phyloP scores from a whole-genome alignment of 1,140 invertebrate species.

The Hyles euphorbiae region DNA sequence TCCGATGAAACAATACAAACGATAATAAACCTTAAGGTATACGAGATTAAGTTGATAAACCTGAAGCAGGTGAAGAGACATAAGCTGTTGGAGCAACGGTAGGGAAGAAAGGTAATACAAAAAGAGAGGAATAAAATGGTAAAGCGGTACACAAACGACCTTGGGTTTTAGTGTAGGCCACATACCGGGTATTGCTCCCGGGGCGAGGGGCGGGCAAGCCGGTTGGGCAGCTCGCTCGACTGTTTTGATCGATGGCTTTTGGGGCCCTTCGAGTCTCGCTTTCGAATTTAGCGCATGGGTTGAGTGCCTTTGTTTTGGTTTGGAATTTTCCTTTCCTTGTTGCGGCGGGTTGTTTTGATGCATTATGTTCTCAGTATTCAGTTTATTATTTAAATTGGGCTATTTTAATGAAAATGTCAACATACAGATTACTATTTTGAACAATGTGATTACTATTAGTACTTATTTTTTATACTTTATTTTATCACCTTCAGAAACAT shows the following conservation, averaged over 20 bases:
- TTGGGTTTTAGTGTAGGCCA: slow-evolving; percentile 68
- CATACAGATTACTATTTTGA: too few species aligned
- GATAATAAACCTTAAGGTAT: slow-evolving; percentile 15
- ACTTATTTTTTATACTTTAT: too few species aligned
- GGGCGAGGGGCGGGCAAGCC: slow-evolving; percentile 30
- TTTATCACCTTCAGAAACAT: too few species aligned
- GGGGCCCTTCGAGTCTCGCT: slow-evolving; percentile 13
- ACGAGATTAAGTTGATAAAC: slow-evolving; percentile 20
- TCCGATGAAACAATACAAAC: slow-evolving; percentile 4
- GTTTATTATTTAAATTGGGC: too few species aligned
- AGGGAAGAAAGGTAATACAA: slow-evolving; percentile 58
- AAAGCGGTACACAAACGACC: slow-evolving; percentile 63
- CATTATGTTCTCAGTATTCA: background rate
- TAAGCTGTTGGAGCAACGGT: slow-evolving; percentile 30
- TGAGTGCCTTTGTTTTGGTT: slow-evolving; percentile 1
- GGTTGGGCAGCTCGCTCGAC: slow-evolving; percentile 34
- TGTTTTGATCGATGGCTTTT: slow-evolving; percentile 41
- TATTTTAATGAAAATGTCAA: too few species aligned
- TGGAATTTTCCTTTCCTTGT: background rate
- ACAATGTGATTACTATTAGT: too few species aligned
- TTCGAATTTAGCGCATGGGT: background rate
- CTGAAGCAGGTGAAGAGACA: slow-evolving; percentile 1
- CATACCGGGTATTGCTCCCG: slow-evolving; percentile 56
- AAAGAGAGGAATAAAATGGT: slow-evolving; percentile 54
- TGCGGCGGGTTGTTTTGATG: background rate